Evolutionary conservation across 1,140 invertebrate genomes (phyloP), one percentile per base, ranked within the genome.

Genomic region (Penaeus chinensis): DNA sequence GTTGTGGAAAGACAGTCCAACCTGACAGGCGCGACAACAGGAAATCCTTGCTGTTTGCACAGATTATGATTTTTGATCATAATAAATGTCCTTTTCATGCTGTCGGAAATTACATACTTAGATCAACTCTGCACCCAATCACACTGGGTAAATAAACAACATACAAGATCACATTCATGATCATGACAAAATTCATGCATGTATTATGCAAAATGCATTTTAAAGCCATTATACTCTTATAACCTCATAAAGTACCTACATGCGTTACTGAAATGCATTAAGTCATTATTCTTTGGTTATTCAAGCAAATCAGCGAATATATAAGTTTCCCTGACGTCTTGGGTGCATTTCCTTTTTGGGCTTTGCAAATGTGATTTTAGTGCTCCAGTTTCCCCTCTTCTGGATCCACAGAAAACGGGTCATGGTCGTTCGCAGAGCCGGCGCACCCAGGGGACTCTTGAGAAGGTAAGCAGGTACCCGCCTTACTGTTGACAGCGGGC

Each of bases 201-300:
- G 71, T 54, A 83, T 84, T 76, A 84, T 84, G 66, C 82, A 84
- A 84, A 54, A 74, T 85, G 77, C 77, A 85, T 65, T 24, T 85
- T 79, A 79, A 85, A 79, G 84, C 84, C 77, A 47, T 62, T 79
- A 85, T 66, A 79, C 32, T 65, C 37, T 60, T 79, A 74, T 27
- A 74, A 27, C 79, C 84, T 62, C 84, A 85, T 62, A 66, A 79
- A 66, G 79, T 54, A n/a, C 79, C 78, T 54, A 76, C 69, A 79
- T 65, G 76, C 76, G 63, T 65, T 79, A 65, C 27, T 85, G n/a
- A 84, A 84, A 84, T 84, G 82, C 69, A 74, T 32, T 61, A 61
- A 19, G 22, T 62, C 19, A 63, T n/a, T 66, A 79, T 79, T 85
- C 84, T 85, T 85, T 85, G 84, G 84, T 85, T 85, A 85, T 79